Conservation (phyloP, 2,888 invertebrate species). For the Incurvaria masculella region DNA sequence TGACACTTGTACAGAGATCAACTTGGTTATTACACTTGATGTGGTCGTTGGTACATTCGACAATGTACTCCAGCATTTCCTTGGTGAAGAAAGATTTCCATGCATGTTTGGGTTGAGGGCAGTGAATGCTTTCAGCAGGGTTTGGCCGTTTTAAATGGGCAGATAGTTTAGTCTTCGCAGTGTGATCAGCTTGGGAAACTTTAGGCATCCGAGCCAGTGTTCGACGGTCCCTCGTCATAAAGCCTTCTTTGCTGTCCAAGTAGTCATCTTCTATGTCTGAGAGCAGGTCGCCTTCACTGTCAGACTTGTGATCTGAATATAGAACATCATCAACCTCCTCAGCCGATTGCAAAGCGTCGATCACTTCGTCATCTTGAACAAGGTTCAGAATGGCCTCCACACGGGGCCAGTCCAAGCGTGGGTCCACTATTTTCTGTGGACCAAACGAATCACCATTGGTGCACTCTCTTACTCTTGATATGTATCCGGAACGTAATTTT, state of each 20-base stretch:
- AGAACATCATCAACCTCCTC: slow-evolving; percentile 41
- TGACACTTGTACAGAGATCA: slow-evolving; percentile 24
- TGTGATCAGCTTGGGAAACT: background rate
- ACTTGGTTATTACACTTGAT: slow-evolving; percentile 25
- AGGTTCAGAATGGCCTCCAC: slow-evolving; percentile 49
- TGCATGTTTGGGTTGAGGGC: slow-evolving; percentile 31
- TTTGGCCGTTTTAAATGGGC: slow-evolving; percentile 27
- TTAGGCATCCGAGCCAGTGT: slow-evolving; percentile 28
- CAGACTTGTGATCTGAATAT: slow-evolving; percentile 42
- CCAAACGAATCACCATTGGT: slow-evolving; percentile 7
- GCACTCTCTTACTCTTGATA: background rate
- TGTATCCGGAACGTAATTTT: too few relatives aligned
- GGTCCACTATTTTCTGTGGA: slow-evolving; percentile 51
- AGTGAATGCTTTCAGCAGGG: slow-evolving; percentile 20
- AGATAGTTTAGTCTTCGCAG: slow-evolving; percentile 24
- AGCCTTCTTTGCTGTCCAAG: slow-evolving; percentile 31
- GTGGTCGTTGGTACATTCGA: slow-evolving; percentile 38
- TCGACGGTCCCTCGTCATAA: slow-evolving; percentile 31
- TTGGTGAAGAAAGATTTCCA: slow-evolving; percentile 43
- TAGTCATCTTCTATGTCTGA: slow-evolving; percentile 28
- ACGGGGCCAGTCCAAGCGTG: slow-evolving; percentile 50
- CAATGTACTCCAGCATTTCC: slow-evolving; percentile 40
- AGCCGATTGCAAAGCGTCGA: slow-evolving; percentile 38
- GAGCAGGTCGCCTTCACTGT: slow-evolving; percentile 36
- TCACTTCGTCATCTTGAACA: slow-evolving; percentile 43